Conservation (phyloP, 2,888 invertebrate species). For the Chrysomela aeneicollis region DNA sequence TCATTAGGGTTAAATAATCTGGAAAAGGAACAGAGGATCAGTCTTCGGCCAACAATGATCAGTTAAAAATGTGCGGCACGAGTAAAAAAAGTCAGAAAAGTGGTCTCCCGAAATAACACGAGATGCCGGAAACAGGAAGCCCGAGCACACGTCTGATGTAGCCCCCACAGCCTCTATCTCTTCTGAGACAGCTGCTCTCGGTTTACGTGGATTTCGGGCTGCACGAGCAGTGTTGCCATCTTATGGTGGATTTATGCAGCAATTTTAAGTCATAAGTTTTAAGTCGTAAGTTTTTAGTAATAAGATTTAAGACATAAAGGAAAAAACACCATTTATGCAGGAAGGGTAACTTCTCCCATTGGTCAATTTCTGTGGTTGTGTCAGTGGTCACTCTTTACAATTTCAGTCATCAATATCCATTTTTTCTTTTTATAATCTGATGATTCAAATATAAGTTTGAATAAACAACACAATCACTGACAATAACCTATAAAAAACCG, state of each 20-base stretch:
- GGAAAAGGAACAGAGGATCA: slow-evolving; percentile 27
- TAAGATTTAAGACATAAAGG: no score
- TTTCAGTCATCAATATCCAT: no score
- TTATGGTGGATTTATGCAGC: slow-evolving; percentile 25
- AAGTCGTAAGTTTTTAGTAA: no score
- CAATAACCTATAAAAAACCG: no score
- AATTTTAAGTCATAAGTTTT: no score
- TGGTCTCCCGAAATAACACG: slow-evolving; percentile 38
- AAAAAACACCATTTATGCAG: no score
- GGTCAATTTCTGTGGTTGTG: no score
- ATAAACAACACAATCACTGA: no score
- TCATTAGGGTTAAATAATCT: slow-evolving; percentile 25
- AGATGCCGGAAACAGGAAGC: slow-evolving; percentile 41
- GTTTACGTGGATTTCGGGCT: slow-evolving; percentile 10
- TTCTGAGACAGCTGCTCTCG: slow-evolving; percentile 23
- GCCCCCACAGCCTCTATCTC: slow-evolving; percentile 21
- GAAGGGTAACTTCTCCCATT: no score
- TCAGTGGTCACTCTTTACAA: no score
- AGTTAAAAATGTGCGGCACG: slow-evolving; percentile 27
- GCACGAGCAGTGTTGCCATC: slow-evolving; percentile 23
- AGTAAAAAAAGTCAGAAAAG: slow-evolving; percentile 36
- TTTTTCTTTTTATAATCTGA: no score
- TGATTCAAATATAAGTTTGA: no score
- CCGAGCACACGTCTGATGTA: slow-evolving; percentile 37
- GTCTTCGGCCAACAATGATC: slow-evolving; percentile 29